These are phyloP conservation scores for Characodon lateralis DNA, from an alignment of 2,797 vertebrate genomes.

Conservation along the genomic window DNA sequence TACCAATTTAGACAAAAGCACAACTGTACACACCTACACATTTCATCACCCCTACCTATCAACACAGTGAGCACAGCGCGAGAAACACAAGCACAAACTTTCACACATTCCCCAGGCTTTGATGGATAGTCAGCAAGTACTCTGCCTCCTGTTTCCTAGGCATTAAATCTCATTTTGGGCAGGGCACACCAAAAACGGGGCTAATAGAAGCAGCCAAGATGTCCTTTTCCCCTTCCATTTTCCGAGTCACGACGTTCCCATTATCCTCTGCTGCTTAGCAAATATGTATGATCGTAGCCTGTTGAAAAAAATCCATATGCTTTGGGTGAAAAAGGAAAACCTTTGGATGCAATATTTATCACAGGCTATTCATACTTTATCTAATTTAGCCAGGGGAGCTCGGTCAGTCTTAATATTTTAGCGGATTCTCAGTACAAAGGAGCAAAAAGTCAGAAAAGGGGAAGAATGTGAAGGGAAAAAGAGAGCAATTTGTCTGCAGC, in stretches of 20 bases:
- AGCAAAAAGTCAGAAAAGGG: conserved; percentile 29
- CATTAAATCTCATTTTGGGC: conserved; percentile 82
- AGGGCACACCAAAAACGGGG: conserved; percentile 66
- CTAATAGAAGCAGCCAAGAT: conserved; percentile 76
- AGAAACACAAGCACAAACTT: conserved; percentile 65
- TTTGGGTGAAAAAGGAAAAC: conserved; percentile 23
- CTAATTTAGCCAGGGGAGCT: conserved; percentile 62
- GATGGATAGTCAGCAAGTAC: conserved; percentile 82
- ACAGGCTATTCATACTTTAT: conserved; percentile 63
- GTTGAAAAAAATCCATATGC: conserved; percentile 68
- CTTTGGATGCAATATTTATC: conserved; percentile 72
- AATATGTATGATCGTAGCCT: conserved; percentile 59
- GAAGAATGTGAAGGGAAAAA: neutral
- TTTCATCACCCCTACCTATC: conserved; percentile 52
- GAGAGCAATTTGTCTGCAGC: conserved; percentile 34
- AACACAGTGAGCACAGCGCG: conserved; percentile 47
- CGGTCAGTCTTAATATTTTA: conserved; percentile 70
- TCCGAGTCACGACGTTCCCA: conserved; percentile 52
- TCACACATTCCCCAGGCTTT: conserved; percentile 71
- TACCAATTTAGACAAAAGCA: conserved; percentile 47
- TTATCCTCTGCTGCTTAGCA: conserved; percentile 65
- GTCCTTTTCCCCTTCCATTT: conserved; percentile 42
- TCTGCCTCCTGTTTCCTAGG: conserved; percentile 75
- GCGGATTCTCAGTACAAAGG: conserved; percentile 37
- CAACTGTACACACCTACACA: conserved; percentile 54